Evolutionary conservation across 2,797 vertebrate species (phyloP), one percentile per base, ranked within the genome.

Genomic region (Podarcis lilfordi): DNA sequence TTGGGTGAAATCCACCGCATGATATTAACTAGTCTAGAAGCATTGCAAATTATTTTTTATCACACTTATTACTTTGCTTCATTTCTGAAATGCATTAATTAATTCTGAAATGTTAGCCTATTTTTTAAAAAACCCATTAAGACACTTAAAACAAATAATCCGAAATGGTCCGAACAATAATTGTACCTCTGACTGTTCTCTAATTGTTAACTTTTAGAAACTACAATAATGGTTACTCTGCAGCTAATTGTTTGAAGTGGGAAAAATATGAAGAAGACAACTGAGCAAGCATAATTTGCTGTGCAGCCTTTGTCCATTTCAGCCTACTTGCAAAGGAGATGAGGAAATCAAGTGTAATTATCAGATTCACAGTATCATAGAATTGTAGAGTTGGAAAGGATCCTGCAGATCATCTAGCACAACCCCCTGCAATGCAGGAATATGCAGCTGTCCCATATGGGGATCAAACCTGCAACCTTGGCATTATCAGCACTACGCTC

Each of bases 61-160:
- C 87, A 90, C 84, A 59, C 76, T 35, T 74, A 35, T 37, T 32
- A 74, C n/a, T 94, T 92, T 89, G 85, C 77, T 50, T 89, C 90
- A 89, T 94, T 95, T 95, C 93, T 94, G 93, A 94, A 95, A 89
- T 72, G 64, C 25, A 80, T 86, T 93, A 95, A 95, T 95, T 95
- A 93, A 90, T 95, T 93, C 92, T 91, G 90, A 94, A 93, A 93
- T 45, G 89, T 87, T 85, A 74, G 43, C 37, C 27, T 55, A 55
- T 55, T 55, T 55, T 92, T 92, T 75, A 82, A 76, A 89, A 89
- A 84, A 35, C 45, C 29, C 25, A 1, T 85, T 69, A 29, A 93
- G 92, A 88, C 81, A 80, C 86, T 91, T 91, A 93, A 88, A 64
- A 64, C 17, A 88, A 88, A 15, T 55, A 55, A 91, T 89, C 86